A percentile compares a stretch with the other conserved stretches of the same genome.
These are phyloP conservation scores for Agrochola lychnidis DNA, from an alignment of 2,888 invertebrate species.

Conservation along the genomic window DNA sequence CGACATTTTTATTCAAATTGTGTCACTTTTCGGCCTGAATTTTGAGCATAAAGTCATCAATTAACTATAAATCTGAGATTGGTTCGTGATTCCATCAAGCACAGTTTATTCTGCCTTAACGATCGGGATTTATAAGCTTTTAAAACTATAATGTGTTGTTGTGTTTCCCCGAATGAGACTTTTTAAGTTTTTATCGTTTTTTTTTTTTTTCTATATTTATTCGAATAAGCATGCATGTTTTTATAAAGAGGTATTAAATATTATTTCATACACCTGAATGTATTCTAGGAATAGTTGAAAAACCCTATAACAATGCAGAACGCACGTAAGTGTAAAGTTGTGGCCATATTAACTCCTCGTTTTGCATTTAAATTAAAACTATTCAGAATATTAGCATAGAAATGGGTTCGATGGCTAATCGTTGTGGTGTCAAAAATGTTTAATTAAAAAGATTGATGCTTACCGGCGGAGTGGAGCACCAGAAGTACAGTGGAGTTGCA, in stretches of 20 bases:
- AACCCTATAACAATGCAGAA: slow-evolving; percentile 55
- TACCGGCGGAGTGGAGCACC: slow-evolving; percentile 86
- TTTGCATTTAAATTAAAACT: slow-evolving; percentile 84
- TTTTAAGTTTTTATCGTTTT: neutral
- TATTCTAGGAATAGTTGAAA: slow-evolving; percentile 43
- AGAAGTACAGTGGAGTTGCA: slow-evolving; percentile 90
- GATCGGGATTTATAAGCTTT: slow-evolving; percentile 42
- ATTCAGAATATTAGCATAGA: slow-evolving; percentile 84
- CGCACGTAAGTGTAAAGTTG: slow-evolving; percentile 51
- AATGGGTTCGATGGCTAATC: slow-evolving; percentile 88
- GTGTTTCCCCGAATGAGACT: slow-evolving; percentile 20
- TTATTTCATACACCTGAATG: slow-evolving; percentile 21
- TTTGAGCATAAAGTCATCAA: slow-evolving; percentile 54
- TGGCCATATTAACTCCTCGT: slow-evolving; percentile 68
- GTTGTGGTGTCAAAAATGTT: slow-evolving; percentile 90
- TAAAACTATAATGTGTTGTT: slow-evolving; percentile 42
- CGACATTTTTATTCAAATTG: slow-evolving; percentile 55
- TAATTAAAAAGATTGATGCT: slow-evolving; percentile 91
- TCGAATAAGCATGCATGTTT: neutral
- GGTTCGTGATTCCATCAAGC: slow-evolving; percentile 41
- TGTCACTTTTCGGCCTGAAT: slow-evolving; percentile 49
- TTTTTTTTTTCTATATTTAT: neutral
- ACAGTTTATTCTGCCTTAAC: slow-evolving; percentile 42
- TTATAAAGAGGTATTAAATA: neutral
- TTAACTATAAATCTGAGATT: slow-evolving; percentile 54